phyloP scores from a whole-genome alignment of 2,797 vertebrate species.

The Sebastes nivosus region DNA sequence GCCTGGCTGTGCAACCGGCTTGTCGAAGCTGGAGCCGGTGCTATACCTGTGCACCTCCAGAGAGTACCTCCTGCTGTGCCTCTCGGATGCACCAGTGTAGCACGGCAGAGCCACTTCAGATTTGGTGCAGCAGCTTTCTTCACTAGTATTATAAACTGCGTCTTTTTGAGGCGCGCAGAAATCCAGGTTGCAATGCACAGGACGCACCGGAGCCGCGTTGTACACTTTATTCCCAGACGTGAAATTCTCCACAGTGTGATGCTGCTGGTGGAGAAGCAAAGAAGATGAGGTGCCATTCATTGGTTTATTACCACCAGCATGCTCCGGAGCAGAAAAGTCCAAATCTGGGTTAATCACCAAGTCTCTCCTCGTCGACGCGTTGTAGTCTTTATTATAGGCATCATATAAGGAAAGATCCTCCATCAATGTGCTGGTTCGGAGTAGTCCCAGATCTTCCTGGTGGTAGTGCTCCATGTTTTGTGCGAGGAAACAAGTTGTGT shows the following conservation, averaged over 20 bases:
- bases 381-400: constrained; percentile 77
- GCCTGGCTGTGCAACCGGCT: constrained; percentile 77
- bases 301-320: constrained; percentile 78
- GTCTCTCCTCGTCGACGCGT: constrained; percentile 63
- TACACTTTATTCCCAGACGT: constrained; percentile 84
- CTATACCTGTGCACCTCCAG: constrained; percentile 87
- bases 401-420: constrained; percentile 85
- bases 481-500: constrained; percentile 73
- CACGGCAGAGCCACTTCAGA: constrained; percentile 92
- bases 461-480: constrained; percentile 61
- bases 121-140: constrained; percentile 85
- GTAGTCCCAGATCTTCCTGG: constrained; percentile 83
- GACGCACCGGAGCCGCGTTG: constrained; percentile 82
- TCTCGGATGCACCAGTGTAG: constrained; percentile 85
- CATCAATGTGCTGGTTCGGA: constrained; percentile 81
- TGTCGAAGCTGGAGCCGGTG: constrained; percentile 87
- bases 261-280: constrained; percentile 77
- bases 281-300: constrained; percentile 79
- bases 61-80: constrained; percentile 85
- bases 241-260: constrained; percentile 84
- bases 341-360: constrained; percentile 79
- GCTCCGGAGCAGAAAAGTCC: constrained; percentile 78
- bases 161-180: constrained; percentile 84
- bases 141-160: constrained; percentile 63
- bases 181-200: constrained; percentile 81